Percentiles rank a stretch among this genome's conserved stretches.
Evolutionary conservation across 2,888 invertebrate genomes (phyloP).

Genomic region (Hypsopygia costalis): DNA sequence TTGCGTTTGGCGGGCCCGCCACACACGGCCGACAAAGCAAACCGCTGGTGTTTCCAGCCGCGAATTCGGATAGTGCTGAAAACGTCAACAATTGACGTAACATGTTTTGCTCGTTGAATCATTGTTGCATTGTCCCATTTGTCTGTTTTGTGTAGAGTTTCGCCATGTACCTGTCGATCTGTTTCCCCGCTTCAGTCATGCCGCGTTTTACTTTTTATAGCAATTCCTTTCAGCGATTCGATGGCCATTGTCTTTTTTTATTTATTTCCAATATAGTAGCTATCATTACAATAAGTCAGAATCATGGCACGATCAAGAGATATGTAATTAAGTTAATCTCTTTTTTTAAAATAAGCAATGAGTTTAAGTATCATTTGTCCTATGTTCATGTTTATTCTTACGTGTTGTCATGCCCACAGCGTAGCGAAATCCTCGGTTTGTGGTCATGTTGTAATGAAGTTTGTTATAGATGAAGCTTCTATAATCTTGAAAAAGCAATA

Average conservation of each 20-base stretch:
- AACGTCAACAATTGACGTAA: slow-evolving; percentile 63
- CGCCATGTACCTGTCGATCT: slow-evolving; percentile 33
- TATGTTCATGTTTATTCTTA: too few species aligned
- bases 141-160: slow-evolving; percentile 36
- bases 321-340: too few species aligned
- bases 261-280: too few species aligned
- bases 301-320: too few species aligned
- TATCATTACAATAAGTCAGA: too few species aligned
- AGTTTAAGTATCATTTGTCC: too few species aligned
- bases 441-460: too few species aligned
- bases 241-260: slow-evolving; percentile 3
- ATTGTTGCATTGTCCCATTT: slow-evolving; percentile 48
- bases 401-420: too few species aligned
- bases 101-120: slow-evolving; percentile 62
- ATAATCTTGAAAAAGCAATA: too few species aligned
- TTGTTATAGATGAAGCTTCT: too few species aligned
- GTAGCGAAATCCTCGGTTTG: too few species aligned
- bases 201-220: slow-evolving; percentile 6
- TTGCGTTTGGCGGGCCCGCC: slow-evolving; percentile 34
- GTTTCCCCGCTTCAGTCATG: slow-evolving; percentile 14
- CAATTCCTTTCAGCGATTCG: slow-evolving; percentile 3
- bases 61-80: slow-evolving; percentile 67
- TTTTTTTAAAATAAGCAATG: too few species aligned
- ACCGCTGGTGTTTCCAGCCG: slow-evolving; percentile 50
- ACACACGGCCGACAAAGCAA: slow-evolving; percentile 52